Base-by-base conservation (phyloP, 2,113 vertebrate genomes). In the Donacobius atricapilla region DNA sequence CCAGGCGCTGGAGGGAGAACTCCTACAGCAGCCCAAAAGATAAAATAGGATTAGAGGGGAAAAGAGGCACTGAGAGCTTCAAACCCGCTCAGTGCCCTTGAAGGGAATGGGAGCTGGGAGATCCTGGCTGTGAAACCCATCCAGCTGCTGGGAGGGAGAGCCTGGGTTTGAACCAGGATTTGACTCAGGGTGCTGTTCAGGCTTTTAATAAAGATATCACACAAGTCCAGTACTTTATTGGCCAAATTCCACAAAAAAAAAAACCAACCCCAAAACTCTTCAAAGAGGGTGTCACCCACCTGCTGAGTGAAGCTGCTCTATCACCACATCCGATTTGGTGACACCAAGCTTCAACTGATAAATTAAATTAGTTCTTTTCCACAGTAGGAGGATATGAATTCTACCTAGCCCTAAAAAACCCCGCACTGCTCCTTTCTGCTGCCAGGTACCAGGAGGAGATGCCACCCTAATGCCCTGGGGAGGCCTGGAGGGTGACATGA, bases 1-100 rank as follows among this genome's bases (percentile, higher is more conserved):
- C 99, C 97, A 99, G 97, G 90, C 96, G 98, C 66, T 99, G 99
- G 45, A 99, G 98, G 51, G 99, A 98, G 85, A 99, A 99, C 96
- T 99, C 99, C 99, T 99, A 82, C 28, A 90, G 82, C 82, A 94
- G 63, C 6, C 42, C 79, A 83, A 93, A 42, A 89, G 25, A 97
- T 11, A 90, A 50, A 90, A 27, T 1, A 7, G 70, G 58, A 40
- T 98, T 91, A 98, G 93, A 44, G 61, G 39, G 53, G 68, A 10
- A 77, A 77, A 75, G 1, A 14, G 48, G 21, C 24, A 56, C 44
- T n/a, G 47, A 42, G 57, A 72, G 7, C 48, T 63, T 57, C 35
- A 57, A 31, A 65, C 21, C 11, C 72, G 25, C 48, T 20, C 53
- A 27, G 13, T 4, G 60, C 0, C 44, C 25, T 3, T 5, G 22